Evolutionary conservation across 2,113 vertebrate genomes (phyloP).

Genomic region (Alethe diademata): DNA sequence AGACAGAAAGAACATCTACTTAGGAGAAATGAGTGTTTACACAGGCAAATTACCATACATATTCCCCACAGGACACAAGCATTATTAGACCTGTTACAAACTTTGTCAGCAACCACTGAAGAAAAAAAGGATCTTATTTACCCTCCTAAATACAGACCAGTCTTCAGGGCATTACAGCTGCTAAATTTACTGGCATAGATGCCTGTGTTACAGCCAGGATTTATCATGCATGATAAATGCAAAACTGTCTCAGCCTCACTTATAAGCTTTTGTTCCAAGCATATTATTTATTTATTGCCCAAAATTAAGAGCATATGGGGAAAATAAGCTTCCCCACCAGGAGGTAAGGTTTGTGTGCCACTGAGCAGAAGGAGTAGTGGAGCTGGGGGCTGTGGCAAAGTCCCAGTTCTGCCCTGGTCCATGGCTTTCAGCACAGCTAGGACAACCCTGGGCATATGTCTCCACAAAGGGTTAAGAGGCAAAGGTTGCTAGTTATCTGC

Average conservation of each 20-base stretch:
- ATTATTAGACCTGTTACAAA: conserved; percentile 33
- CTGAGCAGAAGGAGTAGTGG: background rate
- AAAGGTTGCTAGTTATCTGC: background rate
- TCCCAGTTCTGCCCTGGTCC: background rate
- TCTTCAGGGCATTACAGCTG: background rate
- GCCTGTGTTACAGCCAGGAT: background rate
- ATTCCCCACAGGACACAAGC: conserved; percentile 53
- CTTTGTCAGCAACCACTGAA: background rate
- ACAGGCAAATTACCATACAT: conserved; percentile 45
- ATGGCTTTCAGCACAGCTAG: background rate
- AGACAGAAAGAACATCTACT: background rate
- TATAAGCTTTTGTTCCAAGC: background rate
- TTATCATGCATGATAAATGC: background rate
- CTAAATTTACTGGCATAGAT: background rate
- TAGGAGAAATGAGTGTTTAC: background rate
- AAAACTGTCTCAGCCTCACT: background rate
- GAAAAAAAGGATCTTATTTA: conserved; percentile 18
- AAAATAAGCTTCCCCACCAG: background rate
- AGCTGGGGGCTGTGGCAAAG: background rate
- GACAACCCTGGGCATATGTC: fast-evolving
- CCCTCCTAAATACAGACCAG: background rate
- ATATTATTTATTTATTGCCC: background rate
- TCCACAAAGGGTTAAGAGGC: background rate
- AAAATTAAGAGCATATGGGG: background rate
- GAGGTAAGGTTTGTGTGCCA: background rate